These are phyloP conservation scores for Rosalia funebris DNA, from an alignment of 2,888 invertebrate species.

Conservation along the genomic window DNA sequence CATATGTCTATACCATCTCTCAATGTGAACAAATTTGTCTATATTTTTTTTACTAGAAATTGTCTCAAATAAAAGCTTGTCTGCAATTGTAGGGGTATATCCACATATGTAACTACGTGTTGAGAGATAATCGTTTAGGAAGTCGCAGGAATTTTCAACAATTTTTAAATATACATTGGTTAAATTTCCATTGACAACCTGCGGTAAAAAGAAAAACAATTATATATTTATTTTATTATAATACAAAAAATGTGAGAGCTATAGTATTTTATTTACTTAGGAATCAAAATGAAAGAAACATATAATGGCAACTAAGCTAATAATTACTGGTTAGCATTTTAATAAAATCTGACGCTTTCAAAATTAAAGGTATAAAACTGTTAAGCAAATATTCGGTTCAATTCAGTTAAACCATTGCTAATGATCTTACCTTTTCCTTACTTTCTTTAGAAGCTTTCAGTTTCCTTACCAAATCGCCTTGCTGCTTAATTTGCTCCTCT, in stretches of 20 bases:
- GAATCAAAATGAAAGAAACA: too few relatives aligned
- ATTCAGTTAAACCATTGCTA: too few relatives aligned
- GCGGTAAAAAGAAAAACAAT: constrained; percentile 27
- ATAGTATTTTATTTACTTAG: too few relatives aligned
- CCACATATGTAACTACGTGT: constrained; percentile 70
- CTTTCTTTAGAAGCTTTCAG: constrained; percentile 83
- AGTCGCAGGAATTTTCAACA: constrained; percentile 34
- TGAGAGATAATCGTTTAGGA: constrained; percentile 65
- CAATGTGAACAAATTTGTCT: constrained; percentile 65
- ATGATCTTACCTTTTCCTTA: constrained; percentile 73
- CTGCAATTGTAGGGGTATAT: constrained; percentile 67
- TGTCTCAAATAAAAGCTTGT: constrained; percentile 61
- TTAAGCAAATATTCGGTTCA: too few relatives aligned
- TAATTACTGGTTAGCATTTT: too few relatives aligned
- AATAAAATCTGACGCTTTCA: too few relatives aligned
- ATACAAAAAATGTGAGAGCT: too few relatives aligned
- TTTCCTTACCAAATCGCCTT: constrained; percentile 84
- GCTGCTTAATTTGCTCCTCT: constrained; percentile 72
- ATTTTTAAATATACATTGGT: constrained; percentile 28
- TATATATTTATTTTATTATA: too few relatives aligned
- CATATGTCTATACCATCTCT: constrained; percentile 73
- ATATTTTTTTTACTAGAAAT: constrained; percentile 52
- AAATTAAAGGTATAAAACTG: too few relatives aligned
- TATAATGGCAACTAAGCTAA: too few relatives aligned
- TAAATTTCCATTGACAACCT: constrained; percentile 39